Evolutionary conservation across 2,888 invertebrate genomes (phyloP).

Genomic region (Epistrophe grossulariae): DNA sequence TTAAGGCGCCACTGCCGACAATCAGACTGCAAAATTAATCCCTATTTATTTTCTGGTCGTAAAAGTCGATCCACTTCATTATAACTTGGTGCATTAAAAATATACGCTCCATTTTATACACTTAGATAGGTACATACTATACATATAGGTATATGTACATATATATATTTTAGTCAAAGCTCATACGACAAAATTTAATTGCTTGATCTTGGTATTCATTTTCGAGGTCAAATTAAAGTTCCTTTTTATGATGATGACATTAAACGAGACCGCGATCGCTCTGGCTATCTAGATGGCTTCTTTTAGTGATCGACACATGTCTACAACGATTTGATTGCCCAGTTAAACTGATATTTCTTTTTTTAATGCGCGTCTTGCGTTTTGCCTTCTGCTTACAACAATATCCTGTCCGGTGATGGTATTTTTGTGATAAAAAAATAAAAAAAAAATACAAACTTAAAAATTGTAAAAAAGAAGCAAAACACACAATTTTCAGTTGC

Average conservation of each 20-base stretch:
- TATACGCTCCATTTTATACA: not conserved
- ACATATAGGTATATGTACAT: not conserved
- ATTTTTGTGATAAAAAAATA: not conserved
- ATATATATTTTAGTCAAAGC: constrained; percentile 18
- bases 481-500: constrained; percentile 11
- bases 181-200: constrained; percentile 33
- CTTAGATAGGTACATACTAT: not conserved
- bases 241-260: constrained; percentile 28
- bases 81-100: constrained; percentile 21
- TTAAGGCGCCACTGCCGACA: constrained; percentile 40
- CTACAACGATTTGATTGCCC: constrained; percentile 51
- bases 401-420: not conserved
- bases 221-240: constrained; percentile 46
- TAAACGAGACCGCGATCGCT: constrained; percentile 36
- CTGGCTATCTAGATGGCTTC: constrained; percentile 34
- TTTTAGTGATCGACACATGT: constrained; percentile 39
- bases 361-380: constrained; percentile 47
- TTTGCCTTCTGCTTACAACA: constrained; percentile 46
- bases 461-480: not conserved
- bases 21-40: constrained; percentile 27
- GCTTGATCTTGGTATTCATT: constrained; percentile 47
- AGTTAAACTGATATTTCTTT: constrained; percentile 57
- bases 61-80: constrained; percentile 28
- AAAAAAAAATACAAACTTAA: not conserved
- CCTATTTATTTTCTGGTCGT: constrained; percentile 22